These are phyloP conservation scores for Chromoteleia sp. DNA, from an alignment of 2,888 invertebrate genomes.

Conservation along the genomic window DNA sequence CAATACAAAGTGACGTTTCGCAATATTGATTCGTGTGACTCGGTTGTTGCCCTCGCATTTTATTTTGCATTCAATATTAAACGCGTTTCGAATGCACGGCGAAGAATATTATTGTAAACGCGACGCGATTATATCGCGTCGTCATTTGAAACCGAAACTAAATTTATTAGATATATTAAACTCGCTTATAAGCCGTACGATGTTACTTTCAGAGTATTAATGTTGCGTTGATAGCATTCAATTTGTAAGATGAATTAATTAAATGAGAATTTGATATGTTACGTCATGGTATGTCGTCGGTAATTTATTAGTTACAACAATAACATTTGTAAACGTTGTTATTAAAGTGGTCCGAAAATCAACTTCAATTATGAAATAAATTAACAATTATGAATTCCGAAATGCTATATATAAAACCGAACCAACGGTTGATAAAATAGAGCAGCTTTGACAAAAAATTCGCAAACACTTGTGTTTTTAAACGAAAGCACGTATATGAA, in stretches of 20 bases:
- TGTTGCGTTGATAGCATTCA: constrained; percentile 41
- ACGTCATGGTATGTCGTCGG: constrained; percentile 8
- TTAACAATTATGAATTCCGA: too few species aligned
- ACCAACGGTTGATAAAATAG: neutral
- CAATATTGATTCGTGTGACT: constrained; percentile 12
- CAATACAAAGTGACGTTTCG: constrained; percentile 13
- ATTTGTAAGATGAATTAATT: constrained; percentile 62
- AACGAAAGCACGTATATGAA: constrained; percentile 45
- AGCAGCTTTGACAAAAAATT: constrained; percentile 2
- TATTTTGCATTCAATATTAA: constrained; percentile 6
- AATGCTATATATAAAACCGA: too few species aligned
- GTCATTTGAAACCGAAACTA: constrained; percentile 30
- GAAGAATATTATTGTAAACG: constrained; percentile 36
- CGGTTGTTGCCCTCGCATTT: constrained; percentile 11
- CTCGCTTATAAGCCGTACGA: constrained; percentile 24
- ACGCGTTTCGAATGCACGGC: constrained; percentile 7
- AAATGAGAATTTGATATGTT: constrained; percentile 42
- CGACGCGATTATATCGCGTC: neutral
- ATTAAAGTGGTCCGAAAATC: constrained; percentile 6
- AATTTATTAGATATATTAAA: constrained; percentile 57
- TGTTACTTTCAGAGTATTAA: constrained; percentile 53
- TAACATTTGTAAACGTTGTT: constrained; percentile 23
- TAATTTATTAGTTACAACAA: constrained; percentile 47
- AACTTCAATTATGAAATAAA: neutral
- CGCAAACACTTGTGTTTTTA: constrained; percentile 39